Evolutionary conservation across 2,797 vertebrate species (phyloP), one percentile per base, ranked within the genome.

Genomic region (Echeneis naucrates): DNA sequence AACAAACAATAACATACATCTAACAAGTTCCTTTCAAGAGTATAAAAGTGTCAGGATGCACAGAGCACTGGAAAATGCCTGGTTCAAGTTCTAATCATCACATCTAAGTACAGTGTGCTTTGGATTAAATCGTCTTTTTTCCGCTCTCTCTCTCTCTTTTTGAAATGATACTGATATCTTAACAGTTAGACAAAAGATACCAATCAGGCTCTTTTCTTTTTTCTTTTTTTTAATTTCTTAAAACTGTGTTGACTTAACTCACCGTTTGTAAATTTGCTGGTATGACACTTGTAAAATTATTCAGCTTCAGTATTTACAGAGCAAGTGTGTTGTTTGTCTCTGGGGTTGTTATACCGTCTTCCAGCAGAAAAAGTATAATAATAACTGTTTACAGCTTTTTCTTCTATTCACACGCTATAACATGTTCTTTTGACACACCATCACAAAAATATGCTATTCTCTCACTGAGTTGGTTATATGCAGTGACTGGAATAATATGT

Each of bases 401-500:
- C 86, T 91, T 90, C 90, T 93, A 93, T 93, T 93, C 93, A 92
- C 94, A 94, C 88, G 85, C 94, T 94, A 95, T 93, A 94, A 95
- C 96, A 95, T 89, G 87, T 96, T 95, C 82, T 92, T 88, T 94
- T 93, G 93, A 96, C 94, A 94, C 95, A 95, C 88, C 96, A 92
- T 96, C 96, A 97, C 96, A 99, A 98, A 99, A 97, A 98, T 98
- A 99, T 93, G 95, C 94, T 95, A 95, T 92, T 90, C 92, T 95
- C 94, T 96, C 95, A 95, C 95, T 96, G 94, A 96, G 96, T 96
- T 94, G 95, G 92, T 97, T 96, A 95, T 96, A 97, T 95, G 96
- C 94, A 96, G 94, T 96, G 96, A 97, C 95, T 96, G 95, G 96
- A 97, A 97, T 96, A 91, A 95, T 98, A 98, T 99, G 96, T 98